phyloP scores from a whole-genome alignment of 2,888 invertebrate genomes.

The Plagiodera versicolora region DNA sequence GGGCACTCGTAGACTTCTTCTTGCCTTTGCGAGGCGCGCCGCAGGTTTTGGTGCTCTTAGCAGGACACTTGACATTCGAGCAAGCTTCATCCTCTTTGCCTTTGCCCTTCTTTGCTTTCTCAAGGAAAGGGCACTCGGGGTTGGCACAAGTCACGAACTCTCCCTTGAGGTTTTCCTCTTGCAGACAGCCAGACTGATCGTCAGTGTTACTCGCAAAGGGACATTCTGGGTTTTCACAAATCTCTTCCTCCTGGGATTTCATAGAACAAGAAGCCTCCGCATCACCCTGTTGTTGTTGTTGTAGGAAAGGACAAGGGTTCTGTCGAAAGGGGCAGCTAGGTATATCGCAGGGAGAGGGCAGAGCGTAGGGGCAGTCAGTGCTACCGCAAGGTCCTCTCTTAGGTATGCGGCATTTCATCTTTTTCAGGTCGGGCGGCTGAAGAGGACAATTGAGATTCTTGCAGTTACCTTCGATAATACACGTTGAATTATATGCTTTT shows the following conservation, averaged over 20 bases:
- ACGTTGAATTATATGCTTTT: too few relatives aligned
- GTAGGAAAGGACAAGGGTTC: conserved; percentile 30
- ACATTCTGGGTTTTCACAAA: conserved; percentile 38
- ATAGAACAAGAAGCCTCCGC: conserved; percentile 17
- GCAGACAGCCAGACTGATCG: not conserved
- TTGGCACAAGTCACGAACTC: conserved; percentile 29
- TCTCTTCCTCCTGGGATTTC: conserved; percentile 16
- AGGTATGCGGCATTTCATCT: conserved; percentile 39
- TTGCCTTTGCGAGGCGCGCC: not conserved
- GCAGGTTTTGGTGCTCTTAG: not conserved
- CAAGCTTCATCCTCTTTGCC: conserved; percentile 16
- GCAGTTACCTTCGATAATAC: conserved; percentile 36
- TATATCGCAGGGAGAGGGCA: conserved; percentile 37
- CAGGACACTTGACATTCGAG: conserved; percentile 10
- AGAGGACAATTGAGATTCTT: conserved; percentile 50
- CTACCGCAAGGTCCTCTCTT: conserved; percentile 47
- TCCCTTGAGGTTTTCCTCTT: conserved; percentile 10
- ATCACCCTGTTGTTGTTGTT: conserved; percentile 14
- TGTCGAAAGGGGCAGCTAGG: conserved; percentile 34
- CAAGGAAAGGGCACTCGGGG: conserved; percentile 26
- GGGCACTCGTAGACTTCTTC: not conserved
- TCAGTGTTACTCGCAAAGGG: conserved; percentile 28
- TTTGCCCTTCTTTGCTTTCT: not conserved
- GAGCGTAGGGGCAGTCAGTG: conserved; percentile 45
- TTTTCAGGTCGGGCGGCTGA: conserved; percentile 38